Evolutionary conservation across 1,140 invertebrate species (phyloP).

Genomic region (Pseudobourletiella spinata): DNA sequence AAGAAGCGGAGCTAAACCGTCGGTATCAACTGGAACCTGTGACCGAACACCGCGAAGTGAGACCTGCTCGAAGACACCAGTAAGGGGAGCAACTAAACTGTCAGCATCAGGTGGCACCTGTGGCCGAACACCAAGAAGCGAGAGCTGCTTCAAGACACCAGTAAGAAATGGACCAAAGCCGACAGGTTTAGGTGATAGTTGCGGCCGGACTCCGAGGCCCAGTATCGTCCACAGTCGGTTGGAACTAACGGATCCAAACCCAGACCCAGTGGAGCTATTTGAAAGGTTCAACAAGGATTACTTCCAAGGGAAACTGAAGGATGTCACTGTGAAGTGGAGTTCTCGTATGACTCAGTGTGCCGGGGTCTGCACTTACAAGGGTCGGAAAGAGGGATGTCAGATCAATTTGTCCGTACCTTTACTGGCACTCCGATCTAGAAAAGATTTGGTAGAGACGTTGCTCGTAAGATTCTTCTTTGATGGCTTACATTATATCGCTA

Average conservation of each 20-base stretch:
- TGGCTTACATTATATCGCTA: too few species aligned
- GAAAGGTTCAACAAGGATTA: conserved; percentile 74
- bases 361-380: conserved; percentile 72
- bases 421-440: conserved; percentile 79
- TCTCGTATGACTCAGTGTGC: conserved; percentile 85
- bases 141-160: too few species aligned
- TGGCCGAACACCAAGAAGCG: too few species aligned
- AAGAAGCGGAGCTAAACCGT: too few species aligned
- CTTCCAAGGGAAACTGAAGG: conserved; percentile 65
- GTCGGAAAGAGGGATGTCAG: conserved; percentile 63
- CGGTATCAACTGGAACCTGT: too few species aligned
- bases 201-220: too few species aligned
- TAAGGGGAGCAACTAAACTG: too few species aligned
- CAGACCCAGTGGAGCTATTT: conserved; percentile 80
- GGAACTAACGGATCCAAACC: conserved; percentile 70
- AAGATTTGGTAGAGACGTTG: conserved; percentile 90
- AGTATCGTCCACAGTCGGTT: background rate
- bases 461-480: conserved; percentile 56
- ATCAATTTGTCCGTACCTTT: conserved; percentile 81
- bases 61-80: too few species aligned
- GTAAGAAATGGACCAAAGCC: too few species aligned
- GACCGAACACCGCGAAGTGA: too few species aligned
- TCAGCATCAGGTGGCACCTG: too few species aligned
- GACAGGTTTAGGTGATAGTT: too few species aligned
- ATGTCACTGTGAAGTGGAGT: conserved; percentile 87